Evolutionary conservation across 35 echinoderm and acorn worm species (phyloP).

Genomic region (Apostichopus californicus): DNA sequence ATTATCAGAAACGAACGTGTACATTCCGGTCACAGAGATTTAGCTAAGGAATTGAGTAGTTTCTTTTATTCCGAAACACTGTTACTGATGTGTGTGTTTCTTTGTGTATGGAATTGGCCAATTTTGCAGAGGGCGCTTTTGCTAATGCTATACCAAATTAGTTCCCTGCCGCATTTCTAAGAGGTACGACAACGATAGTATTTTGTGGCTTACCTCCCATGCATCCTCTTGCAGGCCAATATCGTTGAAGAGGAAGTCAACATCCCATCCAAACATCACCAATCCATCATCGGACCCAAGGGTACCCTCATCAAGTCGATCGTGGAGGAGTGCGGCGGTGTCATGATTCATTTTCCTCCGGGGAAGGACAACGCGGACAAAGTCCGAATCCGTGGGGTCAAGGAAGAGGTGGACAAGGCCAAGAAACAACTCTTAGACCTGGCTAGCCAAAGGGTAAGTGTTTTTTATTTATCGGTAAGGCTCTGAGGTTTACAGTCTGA

Average conservation of each 20-base stretch:
- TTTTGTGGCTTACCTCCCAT: too few relatives aligned
- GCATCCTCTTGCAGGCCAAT: slow-evolving; percentile 64
- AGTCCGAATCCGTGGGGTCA: slow-evolving; percentile 85
- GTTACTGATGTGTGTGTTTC: background rate
- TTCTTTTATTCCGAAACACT: slow-evolving; percentile 1
- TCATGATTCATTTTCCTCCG: slow-evolving; percentile 85
- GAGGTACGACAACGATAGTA: background rate
- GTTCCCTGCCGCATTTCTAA: background rate
- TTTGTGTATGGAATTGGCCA: slow-evolving; percentile 6
- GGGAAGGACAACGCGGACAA: slow-evolving; percentile 76
- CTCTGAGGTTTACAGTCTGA: too few relatives aligned
- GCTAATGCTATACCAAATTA: background rate
- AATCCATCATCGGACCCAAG: slow-evolving; percentile 93
- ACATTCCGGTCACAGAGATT: slow-evolving; percentile 13
- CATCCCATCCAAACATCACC: slow-evolving; percentile 88
- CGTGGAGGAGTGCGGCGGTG: slow-evolving; percentile 92
- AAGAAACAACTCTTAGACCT: slow-evolving; percentile 93
- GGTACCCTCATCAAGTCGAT: slow-evolving; percentile 86
- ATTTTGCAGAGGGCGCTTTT: slow-evolving; percentile 6
- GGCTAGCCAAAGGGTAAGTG: slow-evolving; percentile 78
- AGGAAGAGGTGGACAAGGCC: slow-evolving; percentile 92
- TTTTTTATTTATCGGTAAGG: too few relatives aligned
- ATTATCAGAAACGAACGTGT: background rate
- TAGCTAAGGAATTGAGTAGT: slow-evolving; percentile 6
- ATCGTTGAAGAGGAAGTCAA: slow-evolving; percentile 81